phyloP scores from a whole-genome alignment of 1,140 invertebrate species.

The Marisa cornuarietis region DNA sequence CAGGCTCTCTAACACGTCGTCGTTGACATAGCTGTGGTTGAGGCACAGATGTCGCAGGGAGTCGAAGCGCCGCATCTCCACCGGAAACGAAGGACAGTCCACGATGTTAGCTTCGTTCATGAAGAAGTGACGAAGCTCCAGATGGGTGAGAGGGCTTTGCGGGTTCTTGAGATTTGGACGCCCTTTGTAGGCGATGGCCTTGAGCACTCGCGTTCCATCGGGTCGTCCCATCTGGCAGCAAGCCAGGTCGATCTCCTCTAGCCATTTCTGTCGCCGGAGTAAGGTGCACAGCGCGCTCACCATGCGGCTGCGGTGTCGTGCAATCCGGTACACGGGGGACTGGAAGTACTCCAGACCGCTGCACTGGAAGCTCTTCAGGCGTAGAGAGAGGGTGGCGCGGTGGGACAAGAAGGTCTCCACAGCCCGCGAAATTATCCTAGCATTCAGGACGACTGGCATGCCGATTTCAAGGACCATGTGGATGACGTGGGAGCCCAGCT shows the following conservation, averaged over 20 bases:
- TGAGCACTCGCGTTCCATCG: slow-evolving; percentile 5
- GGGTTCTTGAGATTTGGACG: background rate
- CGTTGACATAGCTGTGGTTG: slow-evolving; percentile 18
- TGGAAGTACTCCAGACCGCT: slow-evolving; percentile 19
- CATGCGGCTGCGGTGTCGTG: slow-evolving; percentile 10
- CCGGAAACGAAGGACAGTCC: background rate
- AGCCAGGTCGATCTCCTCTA: slow-evolving; percentile 3
- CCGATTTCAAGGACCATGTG: slow-evolving; percentile 13
- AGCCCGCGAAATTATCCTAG: background rate
- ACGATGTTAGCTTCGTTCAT: slow-evolving; percentile 9
- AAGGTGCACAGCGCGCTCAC: slow-evolving; percentile 15
- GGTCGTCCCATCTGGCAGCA: slow-evolving; percentile 11
- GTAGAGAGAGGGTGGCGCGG: background rate
- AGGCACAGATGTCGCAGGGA: background rate
- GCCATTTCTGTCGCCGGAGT: slow-evolving; percentile 8
- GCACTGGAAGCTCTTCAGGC: slow-evolving; percentile 10
- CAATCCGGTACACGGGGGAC: slow-evolving; percentile 17
- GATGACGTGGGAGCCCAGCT: background rate
- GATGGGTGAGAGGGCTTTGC: background rate
- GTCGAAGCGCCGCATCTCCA: slow-evolving; percentile 6
- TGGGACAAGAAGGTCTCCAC: slow-evolving; percentile 3
- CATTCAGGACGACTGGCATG: slow-evolving; percentile 9
- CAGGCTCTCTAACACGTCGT: slow-evolving; percentile 2
- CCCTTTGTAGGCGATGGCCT: slow-evolving; percentile 3
- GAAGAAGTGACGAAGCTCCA: slow-evolving; percentile 15